phyloP scores from a whole-genome alignment of 37 sponge, comb jelly and placozoan genomes.

The Aplysina aerophoba region DNA sequence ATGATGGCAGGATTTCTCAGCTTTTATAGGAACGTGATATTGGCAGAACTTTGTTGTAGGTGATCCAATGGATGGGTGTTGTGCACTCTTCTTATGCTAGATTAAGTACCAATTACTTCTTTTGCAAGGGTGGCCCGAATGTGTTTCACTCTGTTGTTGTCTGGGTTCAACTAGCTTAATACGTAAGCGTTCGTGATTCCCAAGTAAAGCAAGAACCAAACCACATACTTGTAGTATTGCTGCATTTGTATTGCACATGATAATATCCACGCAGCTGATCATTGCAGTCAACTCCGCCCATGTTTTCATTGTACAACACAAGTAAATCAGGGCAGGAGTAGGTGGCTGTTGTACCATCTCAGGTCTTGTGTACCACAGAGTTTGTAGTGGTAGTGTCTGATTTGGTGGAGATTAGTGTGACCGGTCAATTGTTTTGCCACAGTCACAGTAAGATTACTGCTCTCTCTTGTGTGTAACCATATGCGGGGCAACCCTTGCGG shows the following conservation, averaged over 20 bases:
- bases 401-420: neutral
- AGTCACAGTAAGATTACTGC: neutral
- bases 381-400: neutral
- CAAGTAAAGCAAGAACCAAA: conserved; percentile 31
- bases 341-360: neutral
- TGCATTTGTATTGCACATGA: neutral
- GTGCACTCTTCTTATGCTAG: neutral
- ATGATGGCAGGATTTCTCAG: neutral
- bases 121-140: neutral
- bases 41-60: neutral
- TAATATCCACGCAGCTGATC: conserved; percentile 40
- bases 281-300: conserved; percentile 45
- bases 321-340: conserved; percentile 2
- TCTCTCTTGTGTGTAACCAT: no score
- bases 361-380: neutral
- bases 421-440: conserved; percentile 6
- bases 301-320: conserved; percentile 24
- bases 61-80: neutral
- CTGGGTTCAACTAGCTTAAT: neutral
- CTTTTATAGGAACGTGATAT: neutral
- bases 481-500: no score
- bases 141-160: neutral
- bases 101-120: neutral
- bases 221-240: neutral
- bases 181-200: neutral